Conservation (phyloP, 2,888 invertebrate genomes). For the Trypoxylon attenuatum region DNA sequence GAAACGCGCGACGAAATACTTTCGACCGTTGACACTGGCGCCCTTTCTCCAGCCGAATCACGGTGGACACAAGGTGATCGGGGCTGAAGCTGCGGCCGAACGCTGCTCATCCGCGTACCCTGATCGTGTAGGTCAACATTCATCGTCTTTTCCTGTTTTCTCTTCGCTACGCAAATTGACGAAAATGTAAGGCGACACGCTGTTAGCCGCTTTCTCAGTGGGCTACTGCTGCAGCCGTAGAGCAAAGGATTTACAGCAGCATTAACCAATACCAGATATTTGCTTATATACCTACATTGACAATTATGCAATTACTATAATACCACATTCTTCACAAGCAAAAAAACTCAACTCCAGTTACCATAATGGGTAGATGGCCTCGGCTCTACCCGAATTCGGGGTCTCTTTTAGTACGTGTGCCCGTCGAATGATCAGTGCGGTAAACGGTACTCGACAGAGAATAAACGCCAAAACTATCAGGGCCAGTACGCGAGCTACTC, state of each 20-base stretch:
- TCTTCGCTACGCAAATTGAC: slow-evolving; percentile 43
- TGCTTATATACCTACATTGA: slow-evolving; percentile 79
- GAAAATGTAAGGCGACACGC: slow-evolving; percentile 50
- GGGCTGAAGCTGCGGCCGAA: slow-evolving; percentile 40
- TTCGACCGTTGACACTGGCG: too few relatives aligned
- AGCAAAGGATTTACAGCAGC: slow-evolving; percentile 86
- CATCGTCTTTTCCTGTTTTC: too few relatives aligned
- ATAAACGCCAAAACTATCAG: slow-evolving; percentile 82
- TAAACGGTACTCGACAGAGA: slow-evolving; percentile 84
- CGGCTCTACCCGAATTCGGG: slow-evolving; percentile 57
- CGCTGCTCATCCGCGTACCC: too few relatives aligned
- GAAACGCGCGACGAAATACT: too few relatives aligned
- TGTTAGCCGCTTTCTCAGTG: slow-evolving; percentile 81
- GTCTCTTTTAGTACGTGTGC: slow-evolving; percentile 75
- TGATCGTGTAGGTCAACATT: too few relatives aligned
- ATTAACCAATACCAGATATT: slow-evolving; percentile 83
- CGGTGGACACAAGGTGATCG: slow-evolving; percentile 52
- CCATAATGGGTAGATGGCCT: slow-evolving; percentile 55
- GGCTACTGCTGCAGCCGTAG: slow-evolving; percentile 84
- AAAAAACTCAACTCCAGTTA: slow-evolving; percentile 36
- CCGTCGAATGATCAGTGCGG: slow-evolving; percentile 81
- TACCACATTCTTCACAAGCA: not conserved
- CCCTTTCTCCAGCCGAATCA: too few relatives aligned
- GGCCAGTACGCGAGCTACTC: slow-evolving; percentile 83
- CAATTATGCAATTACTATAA: slow-evolving; percentile 3